Percentiles rank a stretch among this genome's conserved stretches.
Conservation (phyloP, 2,113 vertebrate genomes). For the Pogonocichla stellata region DNA sequence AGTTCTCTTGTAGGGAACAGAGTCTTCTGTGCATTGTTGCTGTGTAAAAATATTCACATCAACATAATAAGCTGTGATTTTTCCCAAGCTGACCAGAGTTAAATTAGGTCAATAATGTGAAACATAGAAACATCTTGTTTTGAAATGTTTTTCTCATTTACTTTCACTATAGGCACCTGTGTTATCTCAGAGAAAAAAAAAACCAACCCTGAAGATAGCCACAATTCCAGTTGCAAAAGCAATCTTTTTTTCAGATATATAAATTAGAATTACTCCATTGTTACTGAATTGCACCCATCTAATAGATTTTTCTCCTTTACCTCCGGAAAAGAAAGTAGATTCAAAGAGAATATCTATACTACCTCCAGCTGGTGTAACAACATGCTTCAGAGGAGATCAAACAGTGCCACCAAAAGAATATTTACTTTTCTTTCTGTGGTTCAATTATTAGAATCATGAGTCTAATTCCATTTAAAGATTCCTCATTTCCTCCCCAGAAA, state of each 20-base stretch:
- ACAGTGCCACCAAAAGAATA: background rate
- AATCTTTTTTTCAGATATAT: background rate
- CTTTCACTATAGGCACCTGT: background rate
- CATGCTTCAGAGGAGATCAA: background rate
- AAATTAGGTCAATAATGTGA: constrained; percentile 20
- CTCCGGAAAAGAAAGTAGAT: background rate
- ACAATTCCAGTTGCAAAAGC: background rate
- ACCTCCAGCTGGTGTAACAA: background rate
- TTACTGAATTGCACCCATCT: background rate
- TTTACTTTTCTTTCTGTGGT: background rate
- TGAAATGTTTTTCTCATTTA: constrained; percentile 7
- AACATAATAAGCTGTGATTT: constrained; percentile 16
- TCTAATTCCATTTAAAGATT: background rate
- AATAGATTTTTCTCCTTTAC: background rate
- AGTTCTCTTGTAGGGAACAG: background rate
- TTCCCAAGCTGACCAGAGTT: constrained; percentile 12
- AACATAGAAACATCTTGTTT: constrained; percentile 2
- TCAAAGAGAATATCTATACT: background rate
- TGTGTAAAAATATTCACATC: constrained; percentile 28
- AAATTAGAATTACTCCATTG: fast-evolving
- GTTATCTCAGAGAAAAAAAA: background rate
- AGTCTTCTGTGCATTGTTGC: background rate
- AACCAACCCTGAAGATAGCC: background rate
- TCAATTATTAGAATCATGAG: background rate
- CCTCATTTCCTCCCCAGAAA: background rate